These are phyloP conservation scores for Papilio helenus DNA, from an alignment of 1,140 invertebrate species.

Conservation along the genomic window DNA sequence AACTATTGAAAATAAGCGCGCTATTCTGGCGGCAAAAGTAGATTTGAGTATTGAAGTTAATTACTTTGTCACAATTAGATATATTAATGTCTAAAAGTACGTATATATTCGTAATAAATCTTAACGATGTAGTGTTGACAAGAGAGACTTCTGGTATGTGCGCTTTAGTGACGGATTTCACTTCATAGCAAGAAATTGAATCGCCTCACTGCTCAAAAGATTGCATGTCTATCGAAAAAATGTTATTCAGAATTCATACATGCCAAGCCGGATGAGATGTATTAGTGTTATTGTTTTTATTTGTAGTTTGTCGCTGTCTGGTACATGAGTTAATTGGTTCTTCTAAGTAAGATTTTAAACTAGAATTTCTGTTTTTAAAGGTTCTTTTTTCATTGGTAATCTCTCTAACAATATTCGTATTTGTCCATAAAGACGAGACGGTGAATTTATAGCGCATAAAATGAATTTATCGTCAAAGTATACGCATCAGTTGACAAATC, in stretches of 20 bases:
- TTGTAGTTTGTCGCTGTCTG: too few species aligned
- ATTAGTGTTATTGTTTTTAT: too few species aligned
- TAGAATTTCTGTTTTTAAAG: neutral
- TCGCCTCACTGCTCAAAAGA: constrained; percentile 16
- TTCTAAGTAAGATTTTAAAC: too few species aligned
- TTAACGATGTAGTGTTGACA: neutral
- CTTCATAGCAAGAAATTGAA: neutral
- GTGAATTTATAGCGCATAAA: constrained; percentile 19
- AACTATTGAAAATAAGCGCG: too few species aligned
- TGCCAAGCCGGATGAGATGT: neutral
- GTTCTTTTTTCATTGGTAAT: neutral
- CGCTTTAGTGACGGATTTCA: neutral
- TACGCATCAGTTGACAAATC: neutral
- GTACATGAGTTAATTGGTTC: too few species aligned
- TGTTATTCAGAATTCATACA: neutral
- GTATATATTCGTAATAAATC: too few species aligned
- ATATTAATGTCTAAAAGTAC: too few species aligned
- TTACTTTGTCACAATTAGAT: too few species aligned
- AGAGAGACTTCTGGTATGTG: neutral
- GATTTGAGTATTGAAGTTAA: too few species aligned
- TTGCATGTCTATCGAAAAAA: neutral
- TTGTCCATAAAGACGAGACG: neutral
- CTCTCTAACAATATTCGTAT: neutral
- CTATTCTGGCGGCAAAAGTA: too few species aligned
- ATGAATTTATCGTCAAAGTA: constrained; percentile 15